Evolutionary conservation across 2,113 vertebrate species (phyloP), one percentile per base, ranked within the genome.

Genomic region (Microcebus jonahi): DNA sequence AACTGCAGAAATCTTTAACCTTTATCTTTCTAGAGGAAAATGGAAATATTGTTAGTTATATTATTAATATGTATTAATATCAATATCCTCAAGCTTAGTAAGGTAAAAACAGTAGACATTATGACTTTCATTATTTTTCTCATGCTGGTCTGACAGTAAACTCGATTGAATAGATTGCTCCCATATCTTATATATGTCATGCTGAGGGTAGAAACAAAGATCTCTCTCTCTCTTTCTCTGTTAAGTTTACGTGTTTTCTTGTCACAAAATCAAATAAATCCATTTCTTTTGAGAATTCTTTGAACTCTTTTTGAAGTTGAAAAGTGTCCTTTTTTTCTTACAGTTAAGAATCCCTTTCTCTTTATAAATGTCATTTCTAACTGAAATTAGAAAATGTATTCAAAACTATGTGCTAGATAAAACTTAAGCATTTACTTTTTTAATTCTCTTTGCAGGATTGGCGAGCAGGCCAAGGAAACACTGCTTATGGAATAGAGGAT

Each of bases 291-390:
- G 25, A 53, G 6, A 86, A 17, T 57, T 50, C 1, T n/a, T 57
- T 61, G 27, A 53, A 67, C 11, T 75, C 14, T 12, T 76, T 76
- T 48, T 48, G 27, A 76, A 76, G 42, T 29, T 86, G 8, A 31
- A 53, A 89, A 61, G 11, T 21, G 17, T 59, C 23, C 23, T 6
- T 14, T 70, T 42, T 77, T 83, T 73, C 25, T 75, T 31, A 11
- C 36, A 39, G 21, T 57, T 91, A 68, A 92, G 70, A 79, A 71
- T 84, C 1, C 59, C 45, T 80, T 20, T 17, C 5, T 53, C 18
- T 88, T 93, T 71, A 71, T 75, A 75, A 50, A 91, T 88, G 61
- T 25, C 13, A 95, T 86, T 82, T 85, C 21, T 85, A 82, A 90
- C 3, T 84, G 77, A 91, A 90, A 67, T 81, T 77, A 23, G 3